These are phyloP conservation scores for Phocoena phocoena DNA, from an alignment of 2,113 vertebrate genomes.

Conservation along the genomic window DNA sequence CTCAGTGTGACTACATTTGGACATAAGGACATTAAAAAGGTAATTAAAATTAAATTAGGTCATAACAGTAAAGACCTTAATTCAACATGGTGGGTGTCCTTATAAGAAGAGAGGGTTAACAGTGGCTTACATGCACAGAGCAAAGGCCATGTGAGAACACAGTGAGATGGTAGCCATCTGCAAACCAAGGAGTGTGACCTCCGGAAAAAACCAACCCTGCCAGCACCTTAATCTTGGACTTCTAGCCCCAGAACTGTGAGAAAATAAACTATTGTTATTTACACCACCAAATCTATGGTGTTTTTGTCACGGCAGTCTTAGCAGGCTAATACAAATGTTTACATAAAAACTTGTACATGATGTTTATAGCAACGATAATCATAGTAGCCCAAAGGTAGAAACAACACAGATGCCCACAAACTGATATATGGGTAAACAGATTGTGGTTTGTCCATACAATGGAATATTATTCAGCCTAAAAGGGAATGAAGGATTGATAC, in stretches of 20 bases:
- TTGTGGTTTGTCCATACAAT: not conserved
- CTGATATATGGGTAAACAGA: not conserved
- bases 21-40: not conserved
- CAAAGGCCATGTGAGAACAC: not conserved
- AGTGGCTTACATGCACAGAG: not conserved
- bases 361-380: not conserved
- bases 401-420: not conserved
- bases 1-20: not conserved
- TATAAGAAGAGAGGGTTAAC: not conserved
- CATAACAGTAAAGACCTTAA: not conserved
- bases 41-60: not conserved
- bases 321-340: not conserved
- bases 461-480: not conserved
- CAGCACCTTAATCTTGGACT: not conserved
- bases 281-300: not conserved
- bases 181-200: not conserved
- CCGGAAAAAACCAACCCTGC: not conserved
- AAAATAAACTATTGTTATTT: not conserved
- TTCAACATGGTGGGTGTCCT: not conserved
- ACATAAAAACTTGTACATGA: not conserved
- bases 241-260: not conserved
- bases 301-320: not conserved
- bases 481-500: not conserved
- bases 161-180: not conserved
- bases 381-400: not conserved